Conservation (phyloP, 2,888 invertebrate species). For the Prenolepis imparis region DNA sequence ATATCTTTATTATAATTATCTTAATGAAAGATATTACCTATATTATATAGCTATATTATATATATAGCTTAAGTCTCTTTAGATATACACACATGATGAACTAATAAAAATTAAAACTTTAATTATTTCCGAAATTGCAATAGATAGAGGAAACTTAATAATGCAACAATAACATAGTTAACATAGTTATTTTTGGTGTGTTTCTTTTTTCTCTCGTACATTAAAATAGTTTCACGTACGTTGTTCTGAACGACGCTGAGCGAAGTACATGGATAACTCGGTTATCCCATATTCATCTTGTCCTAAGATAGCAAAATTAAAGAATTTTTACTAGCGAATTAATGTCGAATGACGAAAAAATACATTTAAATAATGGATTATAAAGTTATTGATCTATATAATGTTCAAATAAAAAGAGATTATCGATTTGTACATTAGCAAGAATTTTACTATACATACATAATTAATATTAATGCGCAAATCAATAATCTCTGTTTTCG, state of each 20-base stretch:
- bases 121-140: not conserved
- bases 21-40: too few relatives aligned
- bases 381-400: not conserved
- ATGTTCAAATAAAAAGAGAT: not conserved
- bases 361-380: not conserved
- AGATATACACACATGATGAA: too few relatives aligned
- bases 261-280: not conserved
- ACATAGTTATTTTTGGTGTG: not conserved
- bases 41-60: too few relatives aligned
- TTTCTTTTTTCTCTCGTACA: not conserved
- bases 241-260: not conserved
- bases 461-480: not conserved
- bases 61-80: too few relatives aligned
- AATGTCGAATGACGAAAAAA: not conserved
- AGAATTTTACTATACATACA: not conserved
- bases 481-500: not conserved
- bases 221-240: constrained; percentile 1
- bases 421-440: not conserved
- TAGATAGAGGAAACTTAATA: not conserved
- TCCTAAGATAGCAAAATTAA: not conserved
- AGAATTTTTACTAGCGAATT: constrained; percentile 8
- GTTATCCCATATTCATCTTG: not conserved
- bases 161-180: too few relatives aligned
- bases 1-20: too few relatives aligned
- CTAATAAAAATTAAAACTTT: too few relatives aligned